Conservation (phyloP, 1,140 invertebrate species). For the Pseudomyrmex pallidus region DNA sequence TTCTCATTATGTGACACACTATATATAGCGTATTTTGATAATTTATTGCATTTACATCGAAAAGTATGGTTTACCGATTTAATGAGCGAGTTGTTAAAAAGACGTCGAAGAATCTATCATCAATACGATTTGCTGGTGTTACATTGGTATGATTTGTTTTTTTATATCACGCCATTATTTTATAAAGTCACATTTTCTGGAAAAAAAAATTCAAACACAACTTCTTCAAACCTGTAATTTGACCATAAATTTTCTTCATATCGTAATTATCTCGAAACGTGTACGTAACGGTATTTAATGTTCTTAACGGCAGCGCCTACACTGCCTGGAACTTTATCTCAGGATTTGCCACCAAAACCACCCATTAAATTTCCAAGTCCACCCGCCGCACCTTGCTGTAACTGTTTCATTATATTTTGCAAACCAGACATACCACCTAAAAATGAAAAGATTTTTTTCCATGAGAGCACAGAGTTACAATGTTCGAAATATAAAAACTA, state of each 20-base stretch:
- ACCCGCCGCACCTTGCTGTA: conserved; percentile 95
- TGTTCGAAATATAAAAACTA: background rate
- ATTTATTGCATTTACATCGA: conserved; percentile 55
- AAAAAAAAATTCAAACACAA: conserved; percentile 35
- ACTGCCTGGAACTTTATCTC: conserved; percentile 65
- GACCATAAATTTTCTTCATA: background rate
- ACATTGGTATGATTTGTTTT: conserved; percentile 17
- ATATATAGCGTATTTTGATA: conserved; percentile 17
- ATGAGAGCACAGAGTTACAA: background rate
- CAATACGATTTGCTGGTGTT: conserved; percentile 9
- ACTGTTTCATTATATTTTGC: conserved; percentile 99
- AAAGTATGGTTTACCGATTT: conserved; percentile 25
- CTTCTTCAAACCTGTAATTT: conserved; percentile 12
- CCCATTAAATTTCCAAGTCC: conserved; percentile 92
- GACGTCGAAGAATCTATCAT: background rate
- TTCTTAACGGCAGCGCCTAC: conserved; percentile 34
- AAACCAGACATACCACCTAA: conserved; percentile 97
- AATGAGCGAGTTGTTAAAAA: conserved; percentile 18
- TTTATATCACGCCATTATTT: conserved; percentile 12
- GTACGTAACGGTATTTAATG: conserved; percentile 21
- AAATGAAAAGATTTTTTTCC: background rate
- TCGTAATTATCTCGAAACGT: conserved; percentile 19
- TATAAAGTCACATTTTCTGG: conserved; percentile 32
- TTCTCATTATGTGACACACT: conserved; percentile 6
- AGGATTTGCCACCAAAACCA: conserved; percentile 87